Conservation (phyloP, 2,797 vertebrate species). For the Carapus acus region DNA sequence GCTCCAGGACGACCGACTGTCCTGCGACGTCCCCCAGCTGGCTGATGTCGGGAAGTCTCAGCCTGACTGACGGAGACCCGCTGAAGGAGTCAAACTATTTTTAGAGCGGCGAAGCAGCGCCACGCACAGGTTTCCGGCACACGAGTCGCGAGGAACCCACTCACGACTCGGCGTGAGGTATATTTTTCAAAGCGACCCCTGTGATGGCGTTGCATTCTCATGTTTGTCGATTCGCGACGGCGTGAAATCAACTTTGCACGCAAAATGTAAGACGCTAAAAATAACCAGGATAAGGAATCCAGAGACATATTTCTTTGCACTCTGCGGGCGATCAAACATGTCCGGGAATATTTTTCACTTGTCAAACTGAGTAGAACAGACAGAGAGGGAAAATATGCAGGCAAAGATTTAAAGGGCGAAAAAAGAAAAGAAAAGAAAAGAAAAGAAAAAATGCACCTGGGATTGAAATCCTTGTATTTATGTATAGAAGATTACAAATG, state of each 20-base stretch:
- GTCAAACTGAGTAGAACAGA: conserved; percentile 1
- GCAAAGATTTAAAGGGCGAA: background rate
- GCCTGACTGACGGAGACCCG: conserved; percentile 36
- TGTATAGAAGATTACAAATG: background rate
- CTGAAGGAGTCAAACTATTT: conserved; percentile 36
- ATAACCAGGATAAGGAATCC: background rate
- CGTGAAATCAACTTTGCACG: background rate
- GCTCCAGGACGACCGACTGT: conserved; percentile 57
- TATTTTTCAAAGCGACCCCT: conserved; percentile 8
- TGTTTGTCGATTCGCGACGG: conserved; percentile 12
- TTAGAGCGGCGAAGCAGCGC: conserved; percentile 22
- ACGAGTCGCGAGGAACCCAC: conserved; percentile 16
- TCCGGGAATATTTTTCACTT: background rate
- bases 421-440: background rate
- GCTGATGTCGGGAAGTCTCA: conserved; percentile 66
- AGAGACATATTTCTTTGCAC: background rate
- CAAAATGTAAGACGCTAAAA: background rate
- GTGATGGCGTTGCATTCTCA: conserved; percentile 2
- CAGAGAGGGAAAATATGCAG: background rate
- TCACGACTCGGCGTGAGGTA: conserved; percentile 2
- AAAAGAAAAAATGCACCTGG: background rate
- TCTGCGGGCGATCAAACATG: too few species aligned
- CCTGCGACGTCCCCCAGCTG: conserved; percentile 48
- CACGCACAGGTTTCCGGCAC: conserved; percentile 25
- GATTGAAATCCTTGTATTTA: too few species aligned